Percentiles rank a stretch among this genome's conserved stretches.
Conservation (phyloP, 2,797 vertebrate genomes). For the Dicrostonyx torquatus region DNA sequence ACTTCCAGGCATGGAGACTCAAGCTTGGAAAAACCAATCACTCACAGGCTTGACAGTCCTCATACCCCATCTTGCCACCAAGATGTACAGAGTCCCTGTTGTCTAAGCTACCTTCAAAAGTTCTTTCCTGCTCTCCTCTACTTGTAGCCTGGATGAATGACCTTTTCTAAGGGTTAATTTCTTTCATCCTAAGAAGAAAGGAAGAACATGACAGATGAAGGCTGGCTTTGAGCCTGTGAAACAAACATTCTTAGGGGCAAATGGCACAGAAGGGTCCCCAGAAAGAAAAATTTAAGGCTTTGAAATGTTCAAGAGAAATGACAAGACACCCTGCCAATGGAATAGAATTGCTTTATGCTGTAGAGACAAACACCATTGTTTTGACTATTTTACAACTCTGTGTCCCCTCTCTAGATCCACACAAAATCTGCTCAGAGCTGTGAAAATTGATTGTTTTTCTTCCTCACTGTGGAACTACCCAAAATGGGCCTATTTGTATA, state of each 20-base stretch:
- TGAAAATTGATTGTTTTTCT: neutral
- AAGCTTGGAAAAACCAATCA: neutral
- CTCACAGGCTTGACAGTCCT: neutral
- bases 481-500: neutral
- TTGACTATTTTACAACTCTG: neutral
- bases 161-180: neutral
- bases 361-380: neutral
- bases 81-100: neutral
- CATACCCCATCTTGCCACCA: neutral
- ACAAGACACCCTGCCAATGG: neutral
- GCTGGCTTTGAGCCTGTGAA: neutral
- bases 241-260: neutral
- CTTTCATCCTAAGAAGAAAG: neutral
- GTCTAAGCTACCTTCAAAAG: neutral
- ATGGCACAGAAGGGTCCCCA: neutral
- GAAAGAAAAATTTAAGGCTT: neutral
- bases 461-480: neutral
- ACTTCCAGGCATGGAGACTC: neutral
- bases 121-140: accelerated
- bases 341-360: neutral
- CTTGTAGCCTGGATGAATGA: neutral
- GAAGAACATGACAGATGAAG: neutral
- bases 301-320: neutral
- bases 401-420: neutral
- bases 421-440: neutral